Evolutionary conservation across 2,797 vertebrate genomes (phyloP).

Genomic region (Argentina silus): DNA sequence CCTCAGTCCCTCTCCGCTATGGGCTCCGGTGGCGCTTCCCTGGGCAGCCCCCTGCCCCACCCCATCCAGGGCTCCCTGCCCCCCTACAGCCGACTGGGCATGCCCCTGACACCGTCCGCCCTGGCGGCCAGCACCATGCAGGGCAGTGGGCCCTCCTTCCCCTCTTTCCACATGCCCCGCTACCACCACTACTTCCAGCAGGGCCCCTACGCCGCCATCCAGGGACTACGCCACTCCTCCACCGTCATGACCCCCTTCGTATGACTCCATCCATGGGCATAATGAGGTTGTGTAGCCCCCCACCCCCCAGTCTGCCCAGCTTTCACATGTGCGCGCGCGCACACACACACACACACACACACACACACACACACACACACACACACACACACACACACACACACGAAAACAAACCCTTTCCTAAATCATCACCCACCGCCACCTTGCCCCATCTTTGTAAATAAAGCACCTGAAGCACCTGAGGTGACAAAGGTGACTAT

Average conservation of each 20-base stretch:
- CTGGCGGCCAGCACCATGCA: constrained; percentile 89
- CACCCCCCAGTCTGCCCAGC: neutral
- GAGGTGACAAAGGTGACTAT: neutral
- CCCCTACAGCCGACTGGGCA: constrained; percentile 90
- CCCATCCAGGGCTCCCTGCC: constrained; percentile 96
- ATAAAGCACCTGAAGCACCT: constrained; percentile 59
- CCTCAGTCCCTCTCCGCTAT: constrained; percentile 91
- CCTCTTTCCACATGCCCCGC: constrained; percentile 97
- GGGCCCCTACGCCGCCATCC: constrained; percentile 97
- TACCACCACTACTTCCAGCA: constrained; percentile 99
- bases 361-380: constrained; percentile 10
- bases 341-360: constrained; percentile 5
- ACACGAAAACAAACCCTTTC: constrained; percentile 25
- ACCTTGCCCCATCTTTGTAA: constrained; percentile 66
- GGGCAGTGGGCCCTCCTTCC: constrained; percentile 92
- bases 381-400: constrained; percentile 14
- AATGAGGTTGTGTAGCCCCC: neutral
- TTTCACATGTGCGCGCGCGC: too few relatives aligned
- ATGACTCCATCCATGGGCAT: constrained; percentile 77
- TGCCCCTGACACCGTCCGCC: constrained; percentile 91
- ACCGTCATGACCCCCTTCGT: constrained; percentile 98
- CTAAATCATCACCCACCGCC: constrained; percentile 34
- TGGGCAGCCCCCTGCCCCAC: constrained; percentile 87
- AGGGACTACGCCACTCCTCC: constrained; percentile 96
- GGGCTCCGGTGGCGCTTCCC: constrained; percentile 81